Percentiles rank a stretch among this genome's conserved stretches.
Conservation (phyloP, 35 echinoderm and acorn worm species). For the Amphiura filiformis region DNA sequence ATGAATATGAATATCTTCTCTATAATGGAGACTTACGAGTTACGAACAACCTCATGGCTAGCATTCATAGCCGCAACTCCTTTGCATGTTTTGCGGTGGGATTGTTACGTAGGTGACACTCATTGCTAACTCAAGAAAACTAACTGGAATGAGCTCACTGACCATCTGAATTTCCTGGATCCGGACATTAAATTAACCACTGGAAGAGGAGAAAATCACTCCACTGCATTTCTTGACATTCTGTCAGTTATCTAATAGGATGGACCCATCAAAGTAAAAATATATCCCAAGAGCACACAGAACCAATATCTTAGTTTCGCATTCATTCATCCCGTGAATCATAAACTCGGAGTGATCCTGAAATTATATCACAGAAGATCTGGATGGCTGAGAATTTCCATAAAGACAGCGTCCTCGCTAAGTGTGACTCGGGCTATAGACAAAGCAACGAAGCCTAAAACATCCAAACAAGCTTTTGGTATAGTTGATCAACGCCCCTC, state of each 20-base stretch:
- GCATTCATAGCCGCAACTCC: too few relatives aligned
- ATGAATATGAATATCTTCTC: too few relatives aligned
- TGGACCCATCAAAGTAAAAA: neutral
- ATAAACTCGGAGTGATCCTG: neutral
- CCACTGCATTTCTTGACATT: neutral
- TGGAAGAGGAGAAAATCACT: neutral
- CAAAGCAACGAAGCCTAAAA: neutral
- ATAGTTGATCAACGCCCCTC: too few relatives aligned
- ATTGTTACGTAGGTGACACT: neutral
- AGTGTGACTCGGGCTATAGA: neutral
- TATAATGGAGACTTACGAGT: too few relatives aligned
- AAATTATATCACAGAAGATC: neutral
- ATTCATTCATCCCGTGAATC: neutral
- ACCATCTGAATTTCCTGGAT: neutral
- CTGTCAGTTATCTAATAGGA: neutral
- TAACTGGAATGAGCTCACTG: neutral
- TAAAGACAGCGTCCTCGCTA: neutral
- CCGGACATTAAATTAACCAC: neutral
- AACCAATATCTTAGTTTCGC: neutral
- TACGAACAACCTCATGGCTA: too few relatives aligned
- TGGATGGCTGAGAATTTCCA: neutral
- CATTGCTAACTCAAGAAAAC: neutral
- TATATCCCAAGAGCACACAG: neutral
- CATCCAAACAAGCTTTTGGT: neutral
- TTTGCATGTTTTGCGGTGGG: too few relatives aligned